Evolutionary conservation across 2,113 vertebrate species (phyloP).

Genomic region (Pogona vitticeps): DNA sequence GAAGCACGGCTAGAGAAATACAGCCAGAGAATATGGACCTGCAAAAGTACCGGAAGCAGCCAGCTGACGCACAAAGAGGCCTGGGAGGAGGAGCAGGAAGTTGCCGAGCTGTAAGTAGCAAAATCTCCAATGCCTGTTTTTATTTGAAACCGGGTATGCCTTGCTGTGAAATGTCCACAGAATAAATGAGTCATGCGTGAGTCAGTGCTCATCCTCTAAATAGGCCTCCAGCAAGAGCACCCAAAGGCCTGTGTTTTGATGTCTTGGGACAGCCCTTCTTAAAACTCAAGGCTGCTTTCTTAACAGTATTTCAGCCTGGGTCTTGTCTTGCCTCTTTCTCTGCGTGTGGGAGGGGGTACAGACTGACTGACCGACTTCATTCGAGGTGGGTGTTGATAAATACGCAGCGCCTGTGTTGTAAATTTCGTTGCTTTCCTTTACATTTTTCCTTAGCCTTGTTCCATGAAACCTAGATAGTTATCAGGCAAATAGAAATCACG

Average conservation of each 20-base stretch:
- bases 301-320: background rate
- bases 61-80: slow-evolving; percentile 98
- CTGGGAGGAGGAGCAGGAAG: slow-evolving; percentile 99
- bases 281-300: background rate
- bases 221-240: background rate
- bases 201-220: background rate
- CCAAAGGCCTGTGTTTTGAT: background rate
- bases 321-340: too few relatives aligned
- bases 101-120: slow-evolving; percentile 94
- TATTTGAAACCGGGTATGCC: too few relatives aligned
- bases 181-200: background rate
- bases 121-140: accelerated
- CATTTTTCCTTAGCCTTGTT: background rate
- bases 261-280: background rate
- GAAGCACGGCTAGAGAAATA: slow-evolving; percentile 90
- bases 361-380: too few relatives aligned
- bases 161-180: background rate
- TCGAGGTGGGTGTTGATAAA: too few relatives aligned
- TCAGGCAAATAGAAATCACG: too few relatives aligned
- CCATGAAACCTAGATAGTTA: background rate
- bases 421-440: too few relatives aligned
- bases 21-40: slow-evolving; percentile 93
- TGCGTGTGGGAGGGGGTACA: too few relatives aligned
- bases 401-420: too few relatives aligned
- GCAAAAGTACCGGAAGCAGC: slow-evolving; percentile 96